A percentile compares a stretch with the other conserved stretches of the same genome.
phyloP scores from a whole-genome alignment of 2,113 vertebrate genomes.

The Lasiurus cinereus region DNA sequence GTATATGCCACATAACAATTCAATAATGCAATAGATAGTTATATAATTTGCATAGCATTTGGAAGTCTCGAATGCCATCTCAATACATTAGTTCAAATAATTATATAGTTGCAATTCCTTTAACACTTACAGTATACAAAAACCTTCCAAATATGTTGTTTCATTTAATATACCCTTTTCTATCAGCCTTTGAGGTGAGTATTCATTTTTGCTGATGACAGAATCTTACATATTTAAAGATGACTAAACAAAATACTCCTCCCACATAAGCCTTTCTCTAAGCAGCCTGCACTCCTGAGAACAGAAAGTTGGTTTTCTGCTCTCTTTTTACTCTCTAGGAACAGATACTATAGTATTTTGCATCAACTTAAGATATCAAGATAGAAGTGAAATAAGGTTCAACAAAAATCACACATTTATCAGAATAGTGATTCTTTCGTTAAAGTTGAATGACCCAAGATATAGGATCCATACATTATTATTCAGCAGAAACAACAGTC shows the following conservation, averaged over 20 bases:
- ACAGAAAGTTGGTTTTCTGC: not conserved
- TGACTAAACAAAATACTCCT: not conserved
- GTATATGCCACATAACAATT: not conserved
- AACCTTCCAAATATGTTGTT: not conserved
- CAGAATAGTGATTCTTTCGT: not conserved
- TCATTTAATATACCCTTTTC: constrained; percentile 11
- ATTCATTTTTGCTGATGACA: not conserved
- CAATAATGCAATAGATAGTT: not conserved
- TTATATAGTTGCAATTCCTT: not conserved
- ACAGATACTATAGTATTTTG: not conserved
- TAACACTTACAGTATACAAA: not conserved
- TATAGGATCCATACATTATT: not conserved
- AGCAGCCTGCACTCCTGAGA: not conserved
- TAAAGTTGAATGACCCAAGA: not conserved
- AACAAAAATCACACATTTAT: not conserved
- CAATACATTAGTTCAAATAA: not conserved
- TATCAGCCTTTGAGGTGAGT: not conserved
- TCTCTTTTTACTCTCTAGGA: not conserved
- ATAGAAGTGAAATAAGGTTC: not conserved
- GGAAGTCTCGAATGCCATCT: not conserved
- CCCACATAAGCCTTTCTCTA: not conserved
- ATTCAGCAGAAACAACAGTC: not conserved
- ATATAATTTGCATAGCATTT: not conserved
- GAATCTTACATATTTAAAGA: not conserved
- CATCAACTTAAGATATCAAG: not conserved